These are phyloP conservation scores for Brachypalpus laphriformis DNA, from an alignment of 2,888 invertebrate species.

Conservation along the genomic window DNA sequence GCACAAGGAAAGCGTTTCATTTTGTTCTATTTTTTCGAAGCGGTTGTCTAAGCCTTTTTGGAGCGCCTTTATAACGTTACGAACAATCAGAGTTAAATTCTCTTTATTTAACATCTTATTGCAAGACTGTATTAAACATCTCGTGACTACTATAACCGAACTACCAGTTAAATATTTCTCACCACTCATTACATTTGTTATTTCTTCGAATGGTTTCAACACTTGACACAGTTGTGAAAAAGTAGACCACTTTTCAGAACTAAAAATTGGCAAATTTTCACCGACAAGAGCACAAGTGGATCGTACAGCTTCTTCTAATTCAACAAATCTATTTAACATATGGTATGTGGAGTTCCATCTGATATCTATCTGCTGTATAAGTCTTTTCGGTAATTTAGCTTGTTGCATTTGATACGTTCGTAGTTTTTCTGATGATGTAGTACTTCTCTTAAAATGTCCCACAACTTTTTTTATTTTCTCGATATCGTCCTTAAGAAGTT, in stretches of 20 bases:
- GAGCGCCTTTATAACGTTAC: too few species aligned
- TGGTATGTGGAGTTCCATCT: conserved; percentile 18
- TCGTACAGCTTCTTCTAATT: conserved; percentile 5
- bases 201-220: conserved; percentile 10
- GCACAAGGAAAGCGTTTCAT: background rate
- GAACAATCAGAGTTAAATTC: background rate
- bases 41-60: background rate
- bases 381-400: background rate
- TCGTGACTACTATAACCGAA: conserved; percentile 10
- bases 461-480: conserved; percentile 54
- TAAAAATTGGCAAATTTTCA: background rate
- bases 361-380: conserved; percentile 10
- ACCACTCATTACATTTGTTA: background rate
- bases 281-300: background rate
- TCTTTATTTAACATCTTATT: conserved; percentile 5
- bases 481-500: conserved; percentile 35
- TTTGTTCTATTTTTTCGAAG: conserved; percentile 3
- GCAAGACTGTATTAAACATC: background rate
- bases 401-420: conserved; percentile 34
- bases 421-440: conserved; percentile 53
- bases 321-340: conserved; percentile 13
- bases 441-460: conserved; percentile 46
- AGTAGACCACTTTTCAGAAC: background rate
- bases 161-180: conserved; percentile 17
- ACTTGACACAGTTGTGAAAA: conserved; percentile 12